Evolutionary conservation across 2,888 invertebrate species (phyloP).

Genomic region (Rhingia rostrata): DNA sequence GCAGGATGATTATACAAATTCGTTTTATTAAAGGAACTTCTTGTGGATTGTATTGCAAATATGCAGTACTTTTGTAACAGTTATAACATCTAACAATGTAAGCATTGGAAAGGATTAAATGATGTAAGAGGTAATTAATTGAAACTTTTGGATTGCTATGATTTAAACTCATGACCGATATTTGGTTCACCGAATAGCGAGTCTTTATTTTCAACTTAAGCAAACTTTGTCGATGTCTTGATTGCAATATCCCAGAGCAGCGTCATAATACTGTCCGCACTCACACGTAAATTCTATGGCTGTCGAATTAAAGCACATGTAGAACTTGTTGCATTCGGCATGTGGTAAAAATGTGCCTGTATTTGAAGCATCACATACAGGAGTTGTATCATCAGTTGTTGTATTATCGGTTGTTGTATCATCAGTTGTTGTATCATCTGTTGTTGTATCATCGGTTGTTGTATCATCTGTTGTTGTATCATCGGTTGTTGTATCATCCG

Average conservation of each 20-base stretch:
- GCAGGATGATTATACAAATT: no score
- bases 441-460: no score
- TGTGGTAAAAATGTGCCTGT: slow-evolving; percentile 39
- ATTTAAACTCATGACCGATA: not conserved
- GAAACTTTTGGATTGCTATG: no score
- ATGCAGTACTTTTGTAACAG: no score
- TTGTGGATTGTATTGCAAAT: no score
- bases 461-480: not conserved
- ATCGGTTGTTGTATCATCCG: not conserved
- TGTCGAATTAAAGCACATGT: slow-evolving; percentile 52
- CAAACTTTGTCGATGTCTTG: slow-evolving; percentile 27
- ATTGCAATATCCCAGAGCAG: slow-evolving; percentile 30
- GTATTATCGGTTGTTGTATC: no score
- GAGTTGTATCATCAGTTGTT: not conserved
- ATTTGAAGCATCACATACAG: slow-evolving; percentile 29
- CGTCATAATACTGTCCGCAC: slow-evolving; percentile 40
- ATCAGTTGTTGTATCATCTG: no score
- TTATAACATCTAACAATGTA: no score
- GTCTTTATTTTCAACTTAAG: slow-evolving; percentile 25
- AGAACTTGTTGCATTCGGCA: slow-evolving; percentile 48
- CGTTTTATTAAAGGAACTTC: no score
- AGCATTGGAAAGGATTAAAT: no score
- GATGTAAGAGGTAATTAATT: no score
- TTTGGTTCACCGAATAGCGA: slow-evolving; percentile 21
- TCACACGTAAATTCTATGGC: slow-evolving; percentile 37